A percentile compares a stretch with the other conserved stretches of the same genome.
These are phyloP conservation scores for Catagonus wagneri DNA, from an alignment of 2,113 vertebrate genomes.

Conservation along the genomic window DNA sequence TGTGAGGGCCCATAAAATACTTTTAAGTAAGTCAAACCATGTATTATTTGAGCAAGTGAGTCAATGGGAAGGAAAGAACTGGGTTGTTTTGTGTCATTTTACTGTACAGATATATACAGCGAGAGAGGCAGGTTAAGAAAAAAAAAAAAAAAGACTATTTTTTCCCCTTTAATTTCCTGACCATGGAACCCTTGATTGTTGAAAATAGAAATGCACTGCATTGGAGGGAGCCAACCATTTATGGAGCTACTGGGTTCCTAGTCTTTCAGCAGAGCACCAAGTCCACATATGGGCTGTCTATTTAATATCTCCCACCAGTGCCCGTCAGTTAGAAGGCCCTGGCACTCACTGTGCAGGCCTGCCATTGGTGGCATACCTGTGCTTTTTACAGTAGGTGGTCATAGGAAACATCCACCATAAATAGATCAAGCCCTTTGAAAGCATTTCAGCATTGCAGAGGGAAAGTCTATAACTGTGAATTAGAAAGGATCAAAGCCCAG, in stretches of 20 bases:
- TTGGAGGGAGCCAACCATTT: not conserved
- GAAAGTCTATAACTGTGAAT: not conserved
- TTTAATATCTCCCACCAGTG: conserved; percentile 48
- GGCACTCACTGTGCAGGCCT: conserved; percentile 47
- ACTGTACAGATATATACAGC: not conserved
- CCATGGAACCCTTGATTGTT: not conserved
- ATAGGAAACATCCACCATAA: conserved; percentile 57
- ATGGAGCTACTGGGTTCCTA: conserved; percentile 15
- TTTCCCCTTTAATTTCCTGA: not conserved
- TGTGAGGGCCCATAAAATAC: not conserved
- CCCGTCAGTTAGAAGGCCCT: conserved; percentile 66
- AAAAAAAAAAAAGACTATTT: too few relatives aligned
- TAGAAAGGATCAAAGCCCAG: conserved; percentile 60
- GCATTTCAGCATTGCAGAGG: conserved; percentile 26
- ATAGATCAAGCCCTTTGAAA: conserved; percentile 63
- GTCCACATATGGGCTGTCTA: conserved; percentile 19
- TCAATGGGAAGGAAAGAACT: not conserved
- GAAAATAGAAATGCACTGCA: conserved; percentile 6
- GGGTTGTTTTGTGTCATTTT: not conserved
- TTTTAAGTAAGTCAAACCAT: not conserved
- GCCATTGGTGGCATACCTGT: conserved; percentile 63
- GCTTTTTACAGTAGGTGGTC: not conserved
- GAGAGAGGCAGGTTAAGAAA: not conserved
- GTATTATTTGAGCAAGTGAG: not conserved
- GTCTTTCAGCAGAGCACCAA: not conserved